Evolutionary conservation across 2,113 vertebrate species (phyloP), one percentile per base, ranked within the genome.

Genomic region (Vicugna pacos): DNA sequence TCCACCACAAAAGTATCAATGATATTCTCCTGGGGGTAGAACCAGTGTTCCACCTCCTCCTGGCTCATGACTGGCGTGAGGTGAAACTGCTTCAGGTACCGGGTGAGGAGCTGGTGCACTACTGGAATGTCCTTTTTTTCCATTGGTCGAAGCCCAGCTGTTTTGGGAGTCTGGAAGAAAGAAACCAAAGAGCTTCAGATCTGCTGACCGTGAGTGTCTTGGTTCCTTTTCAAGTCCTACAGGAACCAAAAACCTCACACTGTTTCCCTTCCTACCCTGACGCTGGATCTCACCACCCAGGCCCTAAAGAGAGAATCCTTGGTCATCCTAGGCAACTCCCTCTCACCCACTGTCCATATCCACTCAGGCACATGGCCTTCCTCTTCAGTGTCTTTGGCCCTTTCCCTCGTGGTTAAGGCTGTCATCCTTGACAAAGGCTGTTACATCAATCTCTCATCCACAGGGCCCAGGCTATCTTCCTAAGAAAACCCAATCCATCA

Each of bases 1-100:
- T 99, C 99, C 30, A 99, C 99, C 97, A 99, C 98, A 0, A 98
- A 99, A 60, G 99, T 99, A 98, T 99, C 99, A 0, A 99, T 99
- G 98, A 99, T 99, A 96, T 99, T 99, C 98, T 99, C 99, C 98
- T 99, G 99, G 83, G 99, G 99, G 90, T 99, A 98, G 96, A 99
- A 99, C 99, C 99, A 99, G 98, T 99, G 99, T 67, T 99, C 98
- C 93, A 99, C 99, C 98, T 99, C 99, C 80, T 99, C 99, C 89
- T 88, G 97, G 97, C 98, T 99, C 99, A 99, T 99, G 91, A 98
- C 97, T 0, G 99, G 99, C 0, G 98, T 99, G 98, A 99, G 98
- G 98, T 99, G 97, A 97, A 99, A 99, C 98, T 99, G 99, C 96
- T 98, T 99, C 98, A 99, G 98, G 98, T 99, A 99, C 82, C 99